Base-by-base conservation (phyloP, 2,888 invertebrate genomes). In the Cephus spinipes region DNA sequence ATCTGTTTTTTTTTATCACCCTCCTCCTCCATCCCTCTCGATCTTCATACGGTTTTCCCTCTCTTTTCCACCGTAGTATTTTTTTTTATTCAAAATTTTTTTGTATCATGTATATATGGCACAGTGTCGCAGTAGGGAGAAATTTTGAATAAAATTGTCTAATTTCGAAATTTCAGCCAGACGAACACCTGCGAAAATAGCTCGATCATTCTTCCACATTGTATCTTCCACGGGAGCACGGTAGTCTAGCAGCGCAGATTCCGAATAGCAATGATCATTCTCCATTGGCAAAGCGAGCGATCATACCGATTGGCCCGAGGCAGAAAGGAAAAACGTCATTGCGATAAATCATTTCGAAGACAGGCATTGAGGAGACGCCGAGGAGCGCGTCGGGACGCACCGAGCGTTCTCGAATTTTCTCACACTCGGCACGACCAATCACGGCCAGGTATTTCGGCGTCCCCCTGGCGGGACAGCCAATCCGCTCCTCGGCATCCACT, bases 341-440 rank as follows among this genome's bases (percentile, higher is more conserved):
- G 85, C 88, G 85, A 89, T 89, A 89, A 89, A 87, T 87, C 86
- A 86, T 78, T 73, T 40, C 69, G 31, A 68, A 73, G 78, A 78
- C 78, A 78, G 78, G 75, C 75, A 78, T 78, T 74, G 78, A 76
- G 75, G 71, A 75, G 69, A 71, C 76, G 76, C 32, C 76, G 76
- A 35, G 69, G n/a, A 34, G 32, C 35, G 69, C 74, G 74, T 12
- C 69, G 69, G 75, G 31, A 55, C 75, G 80, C 80, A 79, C 76
- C 76, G 79, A 82, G 79, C 77, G 77, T 68, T 74, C 73, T 75
- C 77, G 81, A 80, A 85, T 84, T 85, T 85, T 85, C 85, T 85
- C 85, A 85, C 85, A 85, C 84, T 85, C 82, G 79, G 75, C 77
- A 77, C 69, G 77, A 79, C 82, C 81, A 82, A 83, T 78, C 74